Percentiles rank a stretch among this genome's conserved stretches.
These are phyloP conservation scores for Mobula hypostoma DNA, from an alignment of 2,113 vertebrate genomes.

Conservation along the genomic window DNA sequence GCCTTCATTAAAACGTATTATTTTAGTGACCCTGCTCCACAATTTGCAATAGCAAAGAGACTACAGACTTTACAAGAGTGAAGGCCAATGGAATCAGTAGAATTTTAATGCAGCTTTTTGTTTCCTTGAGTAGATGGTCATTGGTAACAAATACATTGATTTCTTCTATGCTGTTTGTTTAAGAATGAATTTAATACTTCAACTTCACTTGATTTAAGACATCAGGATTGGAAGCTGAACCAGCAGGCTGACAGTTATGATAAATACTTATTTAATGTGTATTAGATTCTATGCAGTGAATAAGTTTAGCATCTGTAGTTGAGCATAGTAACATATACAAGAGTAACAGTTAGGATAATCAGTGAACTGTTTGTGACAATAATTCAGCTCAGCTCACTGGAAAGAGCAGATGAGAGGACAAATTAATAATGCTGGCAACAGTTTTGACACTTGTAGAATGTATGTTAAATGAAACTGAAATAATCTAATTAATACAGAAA, in stretches of 20 bases:
- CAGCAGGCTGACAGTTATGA: background rate
- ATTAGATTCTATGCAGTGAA: constrained; percentile 4
- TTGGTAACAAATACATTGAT: background rate
- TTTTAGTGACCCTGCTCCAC: too few species aligned
- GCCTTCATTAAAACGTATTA: too few species aligned
- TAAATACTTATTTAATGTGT: constrained; percentile 1
- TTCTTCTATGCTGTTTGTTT: background rate
- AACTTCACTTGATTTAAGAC: background rate
- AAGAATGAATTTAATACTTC: constrained; percentile 1
- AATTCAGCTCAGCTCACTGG: background rate
- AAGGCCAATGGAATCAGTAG: background rate
- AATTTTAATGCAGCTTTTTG: background rate
- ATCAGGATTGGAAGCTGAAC: background rate
- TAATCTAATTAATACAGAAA: constrained; percentile 21
- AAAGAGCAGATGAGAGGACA: background rate
- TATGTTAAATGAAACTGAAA: background rate
- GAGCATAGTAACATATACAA: background rate
- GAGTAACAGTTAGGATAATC: background rate
- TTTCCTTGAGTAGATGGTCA: too few species aligned
- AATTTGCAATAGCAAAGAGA: too few species aligned
- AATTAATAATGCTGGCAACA: background rate
- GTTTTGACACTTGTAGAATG: background rate
- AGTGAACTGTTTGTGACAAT: constrained; percentile 7
- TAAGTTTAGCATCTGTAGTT: background rate
- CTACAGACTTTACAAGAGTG: background rate